Evolutionary conservation across 2,113 vertebrate species (phyloP), one percentile per base, ranked within the genome.

Genomic region (Vanacampus margaritifer): DNA sequence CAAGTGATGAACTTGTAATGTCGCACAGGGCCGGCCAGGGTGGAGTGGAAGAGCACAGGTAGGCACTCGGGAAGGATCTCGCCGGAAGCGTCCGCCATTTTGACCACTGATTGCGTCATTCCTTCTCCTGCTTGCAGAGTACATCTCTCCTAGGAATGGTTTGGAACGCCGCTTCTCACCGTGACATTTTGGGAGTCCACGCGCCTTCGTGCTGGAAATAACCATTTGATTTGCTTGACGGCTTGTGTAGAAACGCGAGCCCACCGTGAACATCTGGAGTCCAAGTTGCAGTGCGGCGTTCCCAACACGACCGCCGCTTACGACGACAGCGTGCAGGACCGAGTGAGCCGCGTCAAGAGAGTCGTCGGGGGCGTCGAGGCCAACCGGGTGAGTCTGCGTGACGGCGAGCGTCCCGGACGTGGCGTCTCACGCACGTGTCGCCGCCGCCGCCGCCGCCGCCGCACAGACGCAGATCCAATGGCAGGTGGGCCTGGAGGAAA

Each of bases 401-500:
- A 6, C 17, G 17, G 10, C 21, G 16, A 2, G 21, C 28, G 7
- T 16, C 24, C 26, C 32, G 45, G 43, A 46, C 9, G 6, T 1
- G 6, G 64, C 1, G 43, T 12, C 21, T 4, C 7, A 6, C 28
- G 28, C 28, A 32, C 28, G 28, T 3, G 26, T 10, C 12, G 28
- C 43, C n/a, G n/a, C 28, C 28, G 4, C 28, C 4, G 28, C 28
- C 28, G 11, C 4, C 0, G 12, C 8, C 9, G 4, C 19, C 28
- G 6, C 2, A n/a, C 65, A 98, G 96, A 93, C 92, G 64, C 92
- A 98, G 80, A 95, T 97, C 81, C 95, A 96, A 50, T 98, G 96
- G 96, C 96, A 98, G 89, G 73, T 97, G 24, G 96, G 94, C 19
- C 88, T 99, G 64, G 91, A 75, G 76, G 92, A 96, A 0, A 70